Evolutionary conservation across 2,113 vertebrate species (phyloP).

Genomic region (Charadrius vociferus): DNA sequence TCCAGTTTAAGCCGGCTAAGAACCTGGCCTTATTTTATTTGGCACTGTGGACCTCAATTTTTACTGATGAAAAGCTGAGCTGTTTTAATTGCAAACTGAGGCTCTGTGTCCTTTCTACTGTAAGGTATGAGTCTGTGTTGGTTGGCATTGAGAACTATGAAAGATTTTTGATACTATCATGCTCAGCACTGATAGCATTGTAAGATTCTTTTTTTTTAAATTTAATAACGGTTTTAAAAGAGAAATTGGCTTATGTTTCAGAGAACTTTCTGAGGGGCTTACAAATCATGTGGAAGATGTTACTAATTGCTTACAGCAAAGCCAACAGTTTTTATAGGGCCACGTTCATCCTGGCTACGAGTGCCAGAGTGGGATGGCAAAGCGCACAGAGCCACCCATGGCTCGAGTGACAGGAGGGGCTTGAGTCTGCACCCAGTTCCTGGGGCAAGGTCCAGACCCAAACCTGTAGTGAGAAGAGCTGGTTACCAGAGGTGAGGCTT

Average conservation of each 20-base stretch:
- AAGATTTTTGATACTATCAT: not conserved
- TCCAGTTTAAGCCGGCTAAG: not conserved
- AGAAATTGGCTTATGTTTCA: not conserved
- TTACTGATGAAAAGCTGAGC: not conserved
- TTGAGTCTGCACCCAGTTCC: not conserved
- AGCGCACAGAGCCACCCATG: not conserved
- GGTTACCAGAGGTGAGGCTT: not conserved
- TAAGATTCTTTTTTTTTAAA: not conserved
- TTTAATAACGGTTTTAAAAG: not conserved
- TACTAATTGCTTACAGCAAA: not conserved
- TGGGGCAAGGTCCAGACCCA: not conserved
- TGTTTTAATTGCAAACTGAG: not conserved
- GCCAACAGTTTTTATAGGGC: not conserved
- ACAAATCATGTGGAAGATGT: not conserved
- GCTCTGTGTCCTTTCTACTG: not conserved
- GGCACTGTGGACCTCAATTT: not conserved
- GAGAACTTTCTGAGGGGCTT: not conserved
- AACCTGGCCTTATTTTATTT: not conserved
- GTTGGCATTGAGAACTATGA: not conserved
- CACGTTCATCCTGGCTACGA: not conserved
- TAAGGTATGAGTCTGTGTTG: not conserved
- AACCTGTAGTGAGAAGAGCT: not conserved
- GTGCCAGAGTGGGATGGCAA: not conserved
- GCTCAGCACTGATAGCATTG: not conserved
- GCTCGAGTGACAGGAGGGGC: not conserved